Percentiles rank a stretch among this genome's conserved stretches.
Evolutionary conservation across 1,140 invertebrate genomes (phyloP).

Genomic region (Mercenaria mercenaria): DNA sequence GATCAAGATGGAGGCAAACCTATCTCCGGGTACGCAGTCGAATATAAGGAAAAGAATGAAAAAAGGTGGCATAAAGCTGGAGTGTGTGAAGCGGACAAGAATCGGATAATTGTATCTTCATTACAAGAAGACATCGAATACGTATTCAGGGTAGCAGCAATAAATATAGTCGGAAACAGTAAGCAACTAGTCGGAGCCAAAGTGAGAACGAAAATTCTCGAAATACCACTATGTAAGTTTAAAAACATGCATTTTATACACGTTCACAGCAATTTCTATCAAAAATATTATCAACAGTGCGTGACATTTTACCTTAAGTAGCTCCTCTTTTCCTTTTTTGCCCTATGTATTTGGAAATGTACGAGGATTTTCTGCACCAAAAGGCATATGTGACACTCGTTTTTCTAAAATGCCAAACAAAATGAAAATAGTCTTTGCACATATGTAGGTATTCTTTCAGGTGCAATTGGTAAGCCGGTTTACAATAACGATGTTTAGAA

Average conservation of each 20-base stretch:
- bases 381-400: no score
- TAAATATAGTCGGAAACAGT: slow-evolving; percentile 57
- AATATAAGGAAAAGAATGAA: slow-evolving; percentile 29
- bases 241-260: no score
- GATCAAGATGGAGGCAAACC: slow-evolving; percentile 41
- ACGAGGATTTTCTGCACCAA: no score
- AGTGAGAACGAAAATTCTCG: slow-evolving; percentile 45
- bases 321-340: neutral
- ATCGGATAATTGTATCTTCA: neutral
- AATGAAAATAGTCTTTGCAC: no score
- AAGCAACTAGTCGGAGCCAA: slow-evolving; percentile 14
- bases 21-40: slow-evolving; percentile 42
- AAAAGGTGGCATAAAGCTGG: slow-evolving; percentile 29
- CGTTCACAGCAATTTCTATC: neutral
- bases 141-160: slow-evolving; percentile 29
- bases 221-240: slow-evolving; percentile 61
- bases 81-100: slow-evolving; percentile 9
- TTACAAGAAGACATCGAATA: slow-evolving; percentile 38
- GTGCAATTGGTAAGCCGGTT: no score
- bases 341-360: no score
- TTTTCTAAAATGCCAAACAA: no score
- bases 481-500: no score
- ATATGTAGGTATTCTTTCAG: no score
- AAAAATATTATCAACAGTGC: neutral
- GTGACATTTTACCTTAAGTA: neutral